Evolutionary conservation across 2,888 invertebrate genomes (phyloP), one percentile per base, ranked within the genome.

Genomic region (Pollenia angustigena): DNA sequence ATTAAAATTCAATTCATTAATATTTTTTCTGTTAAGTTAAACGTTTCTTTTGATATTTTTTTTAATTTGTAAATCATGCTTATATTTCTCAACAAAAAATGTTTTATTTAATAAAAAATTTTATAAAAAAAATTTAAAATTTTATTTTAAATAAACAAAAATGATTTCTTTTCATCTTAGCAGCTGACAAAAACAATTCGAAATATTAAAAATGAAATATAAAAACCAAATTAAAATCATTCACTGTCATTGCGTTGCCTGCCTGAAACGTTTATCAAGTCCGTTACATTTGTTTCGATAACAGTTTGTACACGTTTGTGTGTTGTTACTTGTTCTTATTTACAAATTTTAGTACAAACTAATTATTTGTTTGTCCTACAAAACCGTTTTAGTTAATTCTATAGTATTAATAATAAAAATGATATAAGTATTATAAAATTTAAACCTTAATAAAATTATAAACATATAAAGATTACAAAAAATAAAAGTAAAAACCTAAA

Each of bases 181-280:
- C 89, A 87, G 88, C 88, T 84, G 87, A 83, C 69, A 88, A 72
- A 60, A 79, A 14, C 52, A 75, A 85, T 79, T 81, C 69, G 84
- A 88, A 83, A 79, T 69, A 18, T 46, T 76, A 46, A 60, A 60
- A 76, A 56, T 44, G 40, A 72, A 64, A 74, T n/a, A 7, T 2
- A 78, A 58, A 71, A 52, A 64, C 44, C 58, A 62, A 52, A 62
- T 14, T 23, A 76, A 76, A 72, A 58, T 84, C 84, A 87, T 86
- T 85, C 74, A 82, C 69, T 78, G 62, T 84, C 84, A 87, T 83
- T 87, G 68, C 87, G 87, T 78, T 72, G 54, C 78, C 78, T 84
- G 81, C 84, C 84, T 87, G 81, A 81, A 84, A 72, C 66, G 54
- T 72, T 84, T 81, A 52, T 66, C 46, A 50, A 83, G 64, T 74